Evolutionary conservation across 1,140 invertebrate genomes (phyloP), one percentile per base, ranked within the genome.

Genomic region (Mylabris phalerata): DNA sequence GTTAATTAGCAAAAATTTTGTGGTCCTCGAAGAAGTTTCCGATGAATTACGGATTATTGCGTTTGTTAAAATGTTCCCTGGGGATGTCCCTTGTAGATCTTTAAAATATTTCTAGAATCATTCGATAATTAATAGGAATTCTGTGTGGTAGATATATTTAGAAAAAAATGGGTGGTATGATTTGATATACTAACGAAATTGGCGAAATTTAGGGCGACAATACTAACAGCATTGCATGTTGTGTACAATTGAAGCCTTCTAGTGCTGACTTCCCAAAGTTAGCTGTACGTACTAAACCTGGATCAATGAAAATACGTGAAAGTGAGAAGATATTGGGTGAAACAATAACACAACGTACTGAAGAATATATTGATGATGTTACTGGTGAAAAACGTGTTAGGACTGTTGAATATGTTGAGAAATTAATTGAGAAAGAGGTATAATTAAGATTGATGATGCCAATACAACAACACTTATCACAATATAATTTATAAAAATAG

Each of bases 341-440:
- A 80, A 90, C 88, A 77, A 85, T 93, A 65, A 89, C 87, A 64
- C 80, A 85, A 57, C 86, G 87, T 75, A 93, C 90, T 52, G 90
- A 93, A 78, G 90, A 93, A 75, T 90, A 89, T 77, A 75, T 90
- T 66, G 91, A 92, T 77, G 89, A 91, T 67, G 77, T 83, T 61
- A 91, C 89, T 59, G 91, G 91, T 67, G 86, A 89, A 75, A 83
- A 83, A 73, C 87, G 87, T 77, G 84, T 95, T 65, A 82, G 90
- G 79, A 95, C 92, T 55, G 83, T 93, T 74, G 89, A 93, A 82
- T 90, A 92, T 80, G 87, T 93, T 79, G 91, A 95, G 82, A 93
- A 93, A 83, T 84, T 92, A 75, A 91, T 95, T 78, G 91, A 95
- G 78, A 91, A 88, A 83, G 91, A 95, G 91, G 91, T 94, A 91